phyloP scores from a whole-genome alignment of 92 coral and sea anemone genomes.

The Phenganax marumi region DNA sequence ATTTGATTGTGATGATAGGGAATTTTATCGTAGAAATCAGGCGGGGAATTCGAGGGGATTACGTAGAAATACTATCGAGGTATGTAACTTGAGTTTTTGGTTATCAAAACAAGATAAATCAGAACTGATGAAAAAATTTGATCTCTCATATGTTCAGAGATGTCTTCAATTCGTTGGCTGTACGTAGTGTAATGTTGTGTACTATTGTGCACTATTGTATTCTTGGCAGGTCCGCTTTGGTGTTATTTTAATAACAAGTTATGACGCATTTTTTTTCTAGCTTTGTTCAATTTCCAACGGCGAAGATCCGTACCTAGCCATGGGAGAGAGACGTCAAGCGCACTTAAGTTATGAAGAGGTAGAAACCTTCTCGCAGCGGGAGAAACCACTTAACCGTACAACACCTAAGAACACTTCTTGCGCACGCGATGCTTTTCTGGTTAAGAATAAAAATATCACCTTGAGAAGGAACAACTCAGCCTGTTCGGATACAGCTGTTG shows the following conservation, averaged over 20 bases:
- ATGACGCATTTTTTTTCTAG: too few species aligned
- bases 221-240: too few species aligned
- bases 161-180: too few species aligned
- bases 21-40: conserved; percentile 28
- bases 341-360: neutral
- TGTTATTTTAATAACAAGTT: too few species aligned
- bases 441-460: neutral
- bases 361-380: neutral
- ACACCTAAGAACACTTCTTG: neutral
- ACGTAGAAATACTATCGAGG: conserved; percentile 23
- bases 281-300: neutral
- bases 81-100: neutral
- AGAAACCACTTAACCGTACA: neutral
- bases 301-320: neutral
- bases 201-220: too few species aligned
- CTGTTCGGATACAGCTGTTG: conserved; percentile 20
- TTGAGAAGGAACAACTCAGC: conserved; percentile 5
- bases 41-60: neutral
- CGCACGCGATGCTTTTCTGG: neutral
- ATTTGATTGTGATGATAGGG: conserved; percentile 5
- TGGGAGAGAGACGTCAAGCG: conserved; percentile 9
- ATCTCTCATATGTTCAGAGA: too few species aligned
- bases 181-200: too few species aligned
- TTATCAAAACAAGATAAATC: too few species aligned
- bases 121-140: too few species aligned